Percentiles rank a stretch among this genome's conserved stretches.
Conservation (phyloP, 2,113 vertebrate genomes). For the Anas platyrhynchos region DNA sequence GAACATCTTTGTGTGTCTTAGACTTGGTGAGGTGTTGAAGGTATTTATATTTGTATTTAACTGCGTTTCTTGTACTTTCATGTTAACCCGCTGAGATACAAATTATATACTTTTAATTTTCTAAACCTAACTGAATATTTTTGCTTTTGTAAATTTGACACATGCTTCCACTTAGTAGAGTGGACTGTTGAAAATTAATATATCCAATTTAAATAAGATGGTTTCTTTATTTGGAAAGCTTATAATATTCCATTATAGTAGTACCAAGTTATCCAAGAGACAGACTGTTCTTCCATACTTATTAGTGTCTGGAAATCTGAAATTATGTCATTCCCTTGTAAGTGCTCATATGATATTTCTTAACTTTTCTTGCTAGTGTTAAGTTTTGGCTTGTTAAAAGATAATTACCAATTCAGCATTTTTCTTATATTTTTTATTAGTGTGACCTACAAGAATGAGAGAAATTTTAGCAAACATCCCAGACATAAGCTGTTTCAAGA, state of each 20-base stretch:
- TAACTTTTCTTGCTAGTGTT: not conserved
- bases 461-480: slow-evolving; percentile 84
- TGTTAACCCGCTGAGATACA: not conserved
- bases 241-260: not conserved
- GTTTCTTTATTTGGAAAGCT: not conserved
- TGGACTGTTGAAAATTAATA: not conserved
- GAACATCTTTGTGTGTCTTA: not conserved
- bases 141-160: not conserved
- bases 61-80: not conserved
- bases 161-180: not conserved
- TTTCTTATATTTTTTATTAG: slow-evolving; percentile 62
- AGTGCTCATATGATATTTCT: not conserved
- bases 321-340: not conserved
- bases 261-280: not conserved
- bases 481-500: slow-evolving; percentile 81
- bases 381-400: not conserved
- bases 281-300: not conserved
- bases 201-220: not conserved
- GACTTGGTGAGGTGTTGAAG: not conserved
- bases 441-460: slow-evolving; percentile 85
- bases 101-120: not conserved
- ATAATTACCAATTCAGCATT: not conserved
- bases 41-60: not conserved
- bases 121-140: not conserved
- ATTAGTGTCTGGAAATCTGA: not conserved